phyloP scores from a whole-genome alignment of 2,888 invertebrate species.

The Nyleta sp. region DNA sequence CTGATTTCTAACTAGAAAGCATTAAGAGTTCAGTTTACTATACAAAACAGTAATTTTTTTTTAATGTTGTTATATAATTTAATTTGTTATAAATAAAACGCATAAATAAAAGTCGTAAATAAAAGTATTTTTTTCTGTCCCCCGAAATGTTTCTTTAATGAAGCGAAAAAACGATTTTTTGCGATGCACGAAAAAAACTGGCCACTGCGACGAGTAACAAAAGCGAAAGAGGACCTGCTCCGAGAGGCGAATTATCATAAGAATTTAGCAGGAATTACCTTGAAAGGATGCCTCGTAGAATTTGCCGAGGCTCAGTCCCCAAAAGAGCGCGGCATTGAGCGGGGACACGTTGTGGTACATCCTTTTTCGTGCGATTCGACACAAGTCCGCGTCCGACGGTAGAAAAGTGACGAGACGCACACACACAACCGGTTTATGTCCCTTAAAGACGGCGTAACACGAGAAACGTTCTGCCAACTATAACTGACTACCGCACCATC shows the following conservation, averaged over 20 bases:
- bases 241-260: conserved; percentile 51
- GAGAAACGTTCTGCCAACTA: conserved; percentile 73
- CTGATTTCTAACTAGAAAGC: no score
- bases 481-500: conserved; percentile 77
- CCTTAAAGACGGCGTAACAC: conserved; percentile 67
- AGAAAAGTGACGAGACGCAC: conserved; percentile 58
- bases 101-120: no score
- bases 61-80: no score
- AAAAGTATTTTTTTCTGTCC: no score
- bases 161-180: conserved; percentile 39
- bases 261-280: conserved; percentile 64
- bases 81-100: conserved; percentile 2
- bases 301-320: conserved; percentile 74
- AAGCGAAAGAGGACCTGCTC: conserved; percentile 34
- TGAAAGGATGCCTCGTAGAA: conserved; percentile 62
- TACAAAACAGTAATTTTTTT: no score
- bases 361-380: conserved; percentile 57
- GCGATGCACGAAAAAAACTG: conserved; percentile 40
- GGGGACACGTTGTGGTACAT: conserved; percentile 79
- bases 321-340: conserved; percentile 77
- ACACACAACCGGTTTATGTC: conserved; percentile 69
- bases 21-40: no score
- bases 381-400: conserved; percentile 45
- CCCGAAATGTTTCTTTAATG: conserved; percentile 39
- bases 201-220: conserved; percentile 51